Evolutionary conservation across 2,888 invertebrate species (phyloP), one percentile per base, ranked within the genome.

Genomic region (Drosophila kambysellisi): DNA sequence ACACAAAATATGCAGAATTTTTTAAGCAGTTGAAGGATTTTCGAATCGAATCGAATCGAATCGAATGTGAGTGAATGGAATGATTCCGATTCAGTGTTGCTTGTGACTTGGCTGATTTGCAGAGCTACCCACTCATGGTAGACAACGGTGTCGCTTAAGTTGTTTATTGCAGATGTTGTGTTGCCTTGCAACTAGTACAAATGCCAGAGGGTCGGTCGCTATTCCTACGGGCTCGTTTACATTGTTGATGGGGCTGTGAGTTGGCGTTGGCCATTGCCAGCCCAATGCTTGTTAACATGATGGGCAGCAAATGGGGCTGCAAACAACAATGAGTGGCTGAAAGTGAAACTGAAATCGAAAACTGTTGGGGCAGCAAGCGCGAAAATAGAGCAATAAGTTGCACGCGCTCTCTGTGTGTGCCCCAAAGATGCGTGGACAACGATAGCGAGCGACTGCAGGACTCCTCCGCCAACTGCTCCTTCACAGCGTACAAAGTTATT

Each of bases 311-410:
- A 82, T 82, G 73, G 67, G 78, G 48, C 67, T 60, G 82, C 79
- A 57, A 74, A 79, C 78, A 74, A 79, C 78, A 78, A 79, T 76
- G 71, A 35, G 29, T 51, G 48, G 62, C 84, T 70, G 90, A 87
- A 87, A 87, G 91, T 89, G 91, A 88, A 88, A 87, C 91, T 84
- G 89, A 88, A 88, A 89, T 89, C 88, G 91, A 88, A 88, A 87
- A 79, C 78, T 78, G 69, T 62, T 65, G 52, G 53, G 29, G 25
- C 56, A n/a, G 17, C 54, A 39, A 62, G 50, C 58, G 72, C 51
- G 82, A 87, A 87, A 87, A 87, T 87, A 87, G 87, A 87, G 87
- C 87, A 87, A 87, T 87, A 90, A 89, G 87, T 89, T 87, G 78
- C 81, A 77, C 57, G 43, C 57, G 41, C 54, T 30, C 72, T 52